Percentiles rank a stretch among this genome's conserved stretches.
These are phyloP conservation scores for Diadumene lineata DNA, from an alignment of 92 coral and sea anemone species.

Conservation along the genomic window DNA sequence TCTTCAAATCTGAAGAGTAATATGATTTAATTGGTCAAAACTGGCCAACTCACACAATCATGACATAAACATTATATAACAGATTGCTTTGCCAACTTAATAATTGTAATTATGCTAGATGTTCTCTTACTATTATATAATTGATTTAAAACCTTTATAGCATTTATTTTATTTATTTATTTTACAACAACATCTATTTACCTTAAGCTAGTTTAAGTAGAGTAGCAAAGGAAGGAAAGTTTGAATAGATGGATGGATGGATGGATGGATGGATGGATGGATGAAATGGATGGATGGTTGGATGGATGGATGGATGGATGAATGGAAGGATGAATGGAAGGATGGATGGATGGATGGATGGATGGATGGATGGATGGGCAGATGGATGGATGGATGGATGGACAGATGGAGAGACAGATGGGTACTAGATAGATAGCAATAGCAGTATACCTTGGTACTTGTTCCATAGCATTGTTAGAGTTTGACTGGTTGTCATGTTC, in stretches of 20 bases:
- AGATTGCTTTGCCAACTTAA: too few relatives aligned
- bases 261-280: neutral
- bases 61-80: too few relatives aligned
- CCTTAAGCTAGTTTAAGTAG: too few relatives aligned
- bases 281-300: constrained; percentile 8
- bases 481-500: neutral
- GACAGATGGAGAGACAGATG: neutral
- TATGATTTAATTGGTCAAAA: neutral
- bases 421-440: too few relatives aligned
- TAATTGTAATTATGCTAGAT: too few relatives aligned
- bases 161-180: too few relatives aligned
- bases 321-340: neutral
- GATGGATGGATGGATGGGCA: neutral
- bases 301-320: neutral
- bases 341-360: neutral
- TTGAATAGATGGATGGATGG: neutral
- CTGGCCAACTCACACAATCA: too few relatives aligned
- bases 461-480: neutral
- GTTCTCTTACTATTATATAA: too few relatives aligned
- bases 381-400: neutral
- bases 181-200: too few relatives aligned
- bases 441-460: neutral
- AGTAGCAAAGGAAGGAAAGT: neutral
- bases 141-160: too few relatives aligned
- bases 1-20: constrained; percentile 68